Evolutionary conservation across 30 jellyfish, hydroid and myxozoan species (phyloP).

Genomic region (Chrysaora quinquecirrha): DNA sequence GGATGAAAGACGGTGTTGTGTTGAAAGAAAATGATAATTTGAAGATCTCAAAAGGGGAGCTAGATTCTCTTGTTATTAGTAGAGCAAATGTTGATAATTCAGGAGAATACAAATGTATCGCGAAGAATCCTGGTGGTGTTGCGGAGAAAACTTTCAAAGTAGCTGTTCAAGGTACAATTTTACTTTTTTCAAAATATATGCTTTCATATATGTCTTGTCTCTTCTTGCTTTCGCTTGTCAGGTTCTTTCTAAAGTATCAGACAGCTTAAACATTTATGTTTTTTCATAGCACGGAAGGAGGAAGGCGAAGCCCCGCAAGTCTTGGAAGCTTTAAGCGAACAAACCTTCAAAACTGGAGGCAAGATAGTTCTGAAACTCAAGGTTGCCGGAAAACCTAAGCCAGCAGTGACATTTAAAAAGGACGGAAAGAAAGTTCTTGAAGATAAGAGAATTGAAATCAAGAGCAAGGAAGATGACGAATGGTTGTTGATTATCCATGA

Average conservation of each 20-base stretch:
- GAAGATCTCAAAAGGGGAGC: conserved; percentile 62
- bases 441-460: conserved; percentile 65
- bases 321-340: conserved; percentile 7
- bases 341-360: conserved; percentile 31
- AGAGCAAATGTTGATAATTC: conserved; percentile 74
- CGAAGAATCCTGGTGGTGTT: conserved; percentile 80
- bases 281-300: conserved; percentile 27
- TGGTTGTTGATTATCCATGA: conserved; percentile 52
- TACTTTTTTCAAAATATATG: too few species aligned
- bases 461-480: conserved; percentile 35
- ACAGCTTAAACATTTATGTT: too few species aligned
- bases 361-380: conserved; percentile 34
- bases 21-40: conserved; percentile 59
- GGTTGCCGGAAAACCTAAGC: conserved; percentile 74
- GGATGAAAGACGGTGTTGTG: conserved; percentile 61
- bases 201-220: too few species aligned
- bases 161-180: conserved; percentile 81
- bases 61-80: conserved; percentile 64
- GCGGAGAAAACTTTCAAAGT: conserved; percentile 67
- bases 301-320: conserved; percentile 52
- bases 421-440: conserved; percentile 51
- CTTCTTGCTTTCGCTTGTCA: too few species aligned
- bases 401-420: conserved; percentile 73
- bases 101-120: conserved; percentile 87
- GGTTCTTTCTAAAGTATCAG: too few species aligned